Evolutionary conservation across 2,888 invertebrate species (phyloP).

Genomic region (Alentia gelatinosa): DNA sequence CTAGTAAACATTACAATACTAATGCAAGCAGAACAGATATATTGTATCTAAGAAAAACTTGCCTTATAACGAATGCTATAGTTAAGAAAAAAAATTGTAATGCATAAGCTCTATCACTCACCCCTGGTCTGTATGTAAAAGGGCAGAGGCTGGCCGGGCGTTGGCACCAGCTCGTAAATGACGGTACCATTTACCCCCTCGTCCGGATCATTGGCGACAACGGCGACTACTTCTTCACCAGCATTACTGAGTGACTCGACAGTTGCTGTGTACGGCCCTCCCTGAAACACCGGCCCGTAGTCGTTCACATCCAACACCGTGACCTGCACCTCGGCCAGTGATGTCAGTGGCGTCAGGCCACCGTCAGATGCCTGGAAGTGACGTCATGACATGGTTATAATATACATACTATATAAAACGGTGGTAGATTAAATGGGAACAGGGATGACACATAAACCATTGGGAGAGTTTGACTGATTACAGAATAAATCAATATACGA

Average conservation of each 20-base stretch:
- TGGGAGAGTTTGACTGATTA: background rate
- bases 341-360: slow-evolving; percentile 64
- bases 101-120: too few relatives aligned
- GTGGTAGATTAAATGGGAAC: background rate
- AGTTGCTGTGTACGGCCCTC: background rate
- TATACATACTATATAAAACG: too few relatives aligned
- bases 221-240: slow-evolving; percentile 60
- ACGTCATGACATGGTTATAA: background rate
- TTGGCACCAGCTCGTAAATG: slow-evolving; percentile 55
- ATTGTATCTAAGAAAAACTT: too few relatives aligned
- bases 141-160: background rate
- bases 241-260: background rate
- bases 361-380: slow-evolving; percentile 13
- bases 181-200: slow-evolving; percentile 63
- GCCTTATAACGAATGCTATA: too few relatives aligned
- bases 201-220: slow-evolving; percentile 64
- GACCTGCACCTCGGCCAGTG: slow-evolving; percentile 61
- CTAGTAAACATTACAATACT: too few relatives aligned
- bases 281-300: slow-evolving; percentile 48
- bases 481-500: too few relatives aligned
- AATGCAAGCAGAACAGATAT: too few relatives aligned
- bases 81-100: too few relatives aligned
- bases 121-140: slow-evolving; percentile 58
- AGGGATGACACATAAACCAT: background rate
- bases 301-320: slow-evolving; percentile 58